These are phyloP conservation scores for Polia nebulosa DNA, from an alignment of 2,888 invertebrate species.

Conservation along the genomic window DNA sequence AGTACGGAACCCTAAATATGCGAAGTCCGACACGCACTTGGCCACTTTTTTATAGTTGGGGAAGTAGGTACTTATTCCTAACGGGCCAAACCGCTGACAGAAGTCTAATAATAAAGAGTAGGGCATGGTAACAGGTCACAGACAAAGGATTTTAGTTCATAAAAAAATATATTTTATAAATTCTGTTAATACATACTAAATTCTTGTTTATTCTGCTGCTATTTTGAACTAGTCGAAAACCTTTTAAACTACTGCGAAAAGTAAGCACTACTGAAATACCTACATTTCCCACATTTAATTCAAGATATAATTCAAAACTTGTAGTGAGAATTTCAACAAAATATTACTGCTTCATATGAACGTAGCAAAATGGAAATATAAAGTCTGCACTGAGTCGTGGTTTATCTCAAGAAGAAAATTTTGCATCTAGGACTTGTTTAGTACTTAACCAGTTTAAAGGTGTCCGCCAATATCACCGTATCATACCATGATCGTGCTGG, in stretches of 20 bases:
- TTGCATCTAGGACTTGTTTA: slow-evolving; percentile 6
- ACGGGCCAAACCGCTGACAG: no score
- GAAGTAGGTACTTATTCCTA: no score
- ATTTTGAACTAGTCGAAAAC: neutral
- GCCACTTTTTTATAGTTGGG: no score
- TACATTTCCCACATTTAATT: slow-evolving; percentile 35
- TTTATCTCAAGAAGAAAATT: slow-evolving; percentile 14
- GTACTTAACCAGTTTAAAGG: neutral
- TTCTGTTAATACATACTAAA: no score
- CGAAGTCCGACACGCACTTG: no score
- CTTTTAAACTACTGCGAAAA: slow-evolving; percentile 1
- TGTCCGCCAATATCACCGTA: neutral
- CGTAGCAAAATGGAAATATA: slow-evolving; percentile 33
- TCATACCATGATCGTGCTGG: no score
- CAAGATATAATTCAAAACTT: slow-evolving; percentile 31
- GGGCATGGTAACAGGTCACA: no score
- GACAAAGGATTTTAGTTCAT: no score
- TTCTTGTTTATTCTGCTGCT: neutral
- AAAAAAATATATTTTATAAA: no score
- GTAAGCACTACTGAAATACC: slow-evolving; percentile 4
- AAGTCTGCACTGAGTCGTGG: slow-evolving; percentile 28
- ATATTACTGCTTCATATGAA: slow-evolving; percentile 40
- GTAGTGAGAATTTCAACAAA: slow-evolving; percentile 32
- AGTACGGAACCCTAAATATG: no score
- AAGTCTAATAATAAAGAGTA: no score